Percentiles rank a stretch among this genome's conserved stretches.
These are phyloP conservation scores for Oreonectes daqikongensis DNA, from an alignment of 2,797 vertebrate species.

Conservation along the genomic window DNA sequence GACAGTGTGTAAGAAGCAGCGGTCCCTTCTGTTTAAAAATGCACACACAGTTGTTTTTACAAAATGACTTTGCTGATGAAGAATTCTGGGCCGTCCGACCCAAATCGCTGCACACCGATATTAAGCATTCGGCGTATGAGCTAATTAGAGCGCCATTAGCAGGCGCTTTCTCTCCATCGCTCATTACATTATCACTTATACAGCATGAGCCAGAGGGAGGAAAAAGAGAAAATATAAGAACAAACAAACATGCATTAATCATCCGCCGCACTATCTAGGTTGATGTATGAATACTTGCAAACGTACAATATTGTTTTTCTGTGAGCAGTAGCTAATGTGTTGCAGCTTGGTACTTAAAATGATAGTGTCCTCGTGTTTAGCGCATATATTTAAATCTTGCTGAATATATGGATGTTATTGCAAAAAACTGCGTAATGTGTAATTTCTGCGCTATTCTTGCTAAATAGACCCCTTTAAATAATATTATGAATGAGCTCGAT, in stretches of 20 bases:
- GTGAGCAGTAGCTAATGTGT: conserved; percentile 14
- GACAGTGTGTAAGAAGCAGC: neutral
- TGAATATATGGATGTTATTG: neutral
- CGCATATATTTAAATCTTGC: conserved; percentile 9
- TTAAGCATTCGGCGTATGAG: conserved; percentile 61
- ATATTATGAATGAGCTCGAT: neutral
- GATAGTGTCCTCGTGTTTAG: conserved; percentile 7
- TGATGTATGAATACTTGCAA: conserved; percentile 45
- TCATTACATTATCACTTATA: conserved; percentile 63
- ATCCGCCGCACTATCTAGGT: conserved; percentile 55
- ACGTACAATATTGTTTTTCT: conserved; percentile 27
- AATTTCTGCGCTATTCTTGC: neutral
- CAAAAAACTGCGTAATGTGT: neutral
- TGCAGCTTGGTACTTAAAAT: neutral
- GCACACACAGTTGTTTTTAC: conserved; percentile 55
- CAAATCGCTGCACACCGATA: conserved; percentile 56
- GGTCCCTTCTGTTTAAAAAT: conserved; percentile 45
- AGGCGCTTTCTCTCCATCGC: conserved; percentile 24
- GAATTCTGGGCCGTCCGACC: conserved; percentile 52
- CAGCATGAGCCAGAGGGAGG: conserved; percentile 59
- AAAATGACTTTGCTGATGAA: conserved; percentile 57
- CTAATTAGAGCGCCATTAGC: conserved; percentile 69
- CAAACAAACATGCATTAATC: conserved; percentile 57
- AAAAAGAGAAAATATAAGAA: conserved; percentile 24
- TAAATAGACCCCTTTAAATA: neutral